Percentiles rank a stretch among this genome's conserved stretches.
Evolutionary conservation across 1,140 invertebrate genomes (phyloP).

Genomic region (Caerostris darwini): DNA sequence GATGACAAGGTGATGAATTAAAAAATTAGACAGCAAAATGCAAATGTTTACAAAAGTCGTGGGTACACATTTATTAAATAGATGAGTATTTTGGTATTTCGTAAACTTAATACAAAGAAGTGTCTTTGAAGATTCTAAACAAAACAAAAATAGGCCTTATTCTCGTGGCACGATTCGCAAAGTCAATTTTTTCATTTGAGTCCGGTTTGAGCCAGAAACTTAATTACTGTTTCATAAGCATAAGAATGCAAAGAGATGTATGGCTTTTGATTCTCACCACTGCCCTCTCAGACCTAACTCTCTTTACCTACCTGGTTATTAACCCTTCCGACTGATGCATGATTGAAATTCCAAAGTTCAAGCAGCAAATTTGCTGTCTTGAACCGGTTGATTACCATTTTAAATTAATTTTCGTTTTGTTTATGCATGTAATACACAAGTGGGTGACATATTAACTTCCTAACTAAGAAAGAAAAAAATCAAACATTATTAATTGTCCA

Average conservation of each 20-base stretch:
- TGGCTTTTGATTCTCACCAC: not conserved
- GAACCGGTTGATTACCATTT: slow-evolving; percentile 42
- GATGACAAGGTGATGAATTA: too few relatives aligned
- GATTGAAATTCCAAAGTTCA: slow-evolving; percentile 14
- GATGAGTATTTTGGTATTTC: too few relatives aligned
- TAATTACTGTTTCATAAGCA: slow-evolving; percentile 27
- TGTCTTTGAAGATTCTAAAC: not conserved
- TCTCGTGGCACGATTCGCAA: not conserved
- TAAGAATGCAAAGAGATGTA: not conserved
- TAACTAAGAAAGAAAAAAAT: not conserved
- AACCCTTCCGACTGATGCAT: not conserved
- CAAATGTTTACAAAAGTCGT: too few relatives aligned
- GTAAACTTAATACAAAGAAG: not conserved
- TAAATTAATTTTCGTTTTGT: slow-evolving; percentile 3
- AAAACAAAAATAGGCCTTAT: not conserved
- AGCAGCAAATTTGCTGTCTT: not conserved
- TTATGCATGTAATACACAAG: not conserved
- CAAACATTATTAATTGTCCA: not conserved
- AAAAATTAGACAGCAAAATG: too few relatives aligned
- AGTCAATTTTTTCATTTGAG: not conserved
- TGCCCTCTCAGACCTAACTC: slow-evolving; percentile 21
- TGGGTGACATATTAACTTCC: slow-evolving; percentile 1
- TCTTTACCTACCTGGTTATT: slow-evolving; percentile 31
- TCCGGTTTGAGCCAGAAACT: slow-evolving; percentile 3
- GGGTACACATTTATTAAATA: too few relatives aligned